phyloP scores from a whole-genome alignment of 2,113 vertebrate species.

The Herpetotheres cachinnans region DNA sequence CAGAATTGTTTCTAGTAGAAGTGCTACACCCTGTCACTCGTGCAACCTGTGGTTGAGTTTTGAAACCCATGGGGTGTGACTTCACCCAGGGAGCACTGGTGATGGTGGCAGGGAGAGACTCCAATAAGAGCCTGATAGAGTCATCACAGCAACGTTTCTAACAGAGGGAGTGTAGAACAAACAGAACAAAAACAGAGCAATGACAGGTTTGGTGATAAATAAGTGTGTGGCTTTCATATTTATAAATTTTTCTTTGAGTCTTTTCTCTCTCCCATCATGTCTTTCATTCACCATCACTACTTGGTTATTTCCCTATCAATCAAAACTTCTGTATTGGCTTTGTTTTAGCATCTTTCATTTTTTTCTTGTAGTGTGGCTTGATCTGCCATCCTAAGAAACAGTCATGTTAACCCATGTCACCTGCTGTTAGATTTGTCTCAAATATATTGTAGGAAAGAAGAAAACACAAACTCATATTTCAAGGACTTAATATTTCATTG shows the following conservation, averaged over 20 bases:
- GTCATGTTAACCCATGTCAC: not conserved
- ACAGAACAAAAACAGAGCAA: not conserved
- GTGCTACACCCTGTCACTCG: not conserved
- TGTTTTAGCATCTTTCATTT: not conserved
- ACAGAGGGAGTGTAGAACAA: not conserved
- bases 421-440: not conserved
- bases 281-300: not conserved
- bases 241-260: not conserved
- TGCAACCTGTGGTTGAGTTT: fast-evolving
- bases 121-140: not conserved
- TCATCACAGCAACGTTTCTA: not conserved
- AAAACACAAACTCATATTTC: not conserved
- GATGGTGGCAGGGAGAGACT: not conserved
- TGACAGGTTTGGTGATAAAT: not conserved
- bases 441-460: not conserved
- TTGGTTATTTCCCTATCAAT: not conserved
- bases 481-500: not conserved
- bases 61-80: fast-evolving
- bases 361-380: not conserved
- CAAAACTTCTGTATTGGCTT: not conserved
- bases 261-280: not conserved
- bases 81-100: not conserved
- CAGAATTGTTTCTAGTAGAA: not conserved
- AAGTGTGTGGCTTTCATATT: not conserved
- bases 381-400: not conserved